Conservation (phyloP, 1,140 invertebrate genomes). For the Lordiphosa mommai region DNA sequence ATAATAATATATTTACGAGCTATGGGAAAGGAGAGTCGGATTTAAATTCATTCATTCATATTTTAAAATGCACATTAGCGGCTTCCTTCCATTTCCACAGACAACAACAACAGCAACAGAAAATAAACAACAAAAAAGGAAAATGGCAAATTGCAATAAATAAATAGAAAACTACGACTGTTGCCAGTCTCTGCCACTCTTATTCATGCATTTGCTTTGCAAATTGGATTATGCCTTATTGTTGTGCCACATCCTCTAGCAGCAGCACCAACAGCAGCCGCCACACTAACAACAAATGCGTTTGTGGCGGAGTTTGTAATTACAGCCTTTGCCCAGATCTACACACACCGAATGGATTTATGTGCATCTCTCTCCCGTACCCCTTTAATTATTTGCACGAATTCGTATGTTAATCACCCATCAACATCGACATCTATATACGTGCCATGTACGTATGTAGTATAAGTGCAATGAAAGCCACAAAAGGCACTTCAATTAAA, state of each 20-base stretch:
- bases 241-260: slow-evolving; percentile 44
- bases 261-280: slow-evolving; percentile 4
- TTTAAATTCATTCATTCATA: slow-evolving; percentile 48
- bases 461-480: slow-evolving; percentile 53
- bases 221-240: slow-evolving; percentile 57
- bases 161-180: slow-evolving; percentile 47
- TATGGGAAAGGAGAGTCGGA: slow-evolving; percentile 15
- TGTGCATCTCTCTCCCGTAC: not conserved
- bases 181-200: slow-evolving; percentile 1
- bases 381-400: slow-evolving; percentile 62
- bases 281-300: slow-evolving; percentile 26
- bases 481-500: slow-evolving; percentile 59
- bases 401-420: slow-evolving; percentile 52
- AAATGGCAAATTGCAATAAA: slow-evolving; percentile 50
- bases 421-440: slow-evolving; percentile 42
- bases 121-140: slow-evolving; percentile 17
- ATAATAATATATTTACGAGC: slow-evolving; percentile 53
- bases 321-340: slow-evolving; percentile 24
- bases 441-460: slow-evolving; percentile 17
- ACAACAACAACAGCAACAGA: slow-evolving; percentile 14
- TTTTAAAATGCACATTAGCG: slow-evolving; percentile 45
- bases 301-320: slow-evolving; percentile 37
- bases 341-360: not conserved
- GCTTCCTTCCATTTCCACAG: slow-evolving; percentile 43
- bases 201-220: slow-evolving; percentile 44